Evolutionary conservation across 1,140 invertebrate species (phyloP), one percentile per base, ranked within the genome.

Genomic region (Armadillidium nasatum): DNA sequence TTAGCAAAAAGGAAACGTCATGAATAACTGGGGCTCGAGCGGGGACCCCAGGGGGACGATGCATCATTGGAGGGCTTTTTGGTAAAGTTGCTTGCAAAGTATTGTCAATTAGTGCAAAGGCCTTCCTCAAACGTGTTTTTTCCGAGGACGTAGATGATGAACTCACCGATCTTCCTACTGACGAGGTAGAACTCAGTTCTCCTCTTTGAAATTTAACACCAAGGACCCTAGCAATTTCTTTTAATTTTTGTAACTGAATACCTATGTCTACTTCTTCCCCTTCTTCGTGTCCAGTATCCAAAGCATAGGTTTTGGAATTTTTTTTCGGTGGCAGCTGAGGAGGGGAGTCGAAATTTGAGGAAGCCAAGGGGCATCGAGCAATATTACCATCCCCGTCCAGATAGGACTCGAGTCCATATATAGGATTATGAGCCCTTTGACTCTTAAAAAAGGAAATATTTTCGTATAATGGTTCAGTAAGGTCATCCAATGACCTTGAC

Each of bases 401-500:
- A 45, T 44, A 11, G n/a, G 19, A 4, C 23, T 21, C 44, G n/a
- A n/a, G 70, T n/a, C 19, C 33, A 46, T 7, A 21, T 71, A 33
- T 44, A 72, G 45, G 44, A 73, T n/a, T 21, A 50, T 21, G 13
- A 44, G 46, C 60, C 68, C 21, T 68, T 75, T 71, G 76, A 78
- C 67, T 45, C 78, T 80, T 60, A 76, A n/a, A n/a, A n/a, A n/a
- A n/a, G n/a, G n/a, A n/a, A n/a, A n/a, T n/a, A n/a, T n/a, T n/a
- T n/a, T n/a, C 77, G 60, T 80, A 80, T 13, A 78, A 72, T 7
- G 79, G 79, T 60, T 80, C 79, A 0, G 77, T 80, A 19, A 80
- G 75, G 66, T 80, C 77, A 69, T 80, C 79, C 0, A 80, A 74
- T 44, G 45, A 72, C 60, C 43, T 75, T 54, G 46, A 44, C 23